Conservation (phyloP, 2,888 invertebrate genomes). For the Marasmarcha lunaedactyla region DNA sequence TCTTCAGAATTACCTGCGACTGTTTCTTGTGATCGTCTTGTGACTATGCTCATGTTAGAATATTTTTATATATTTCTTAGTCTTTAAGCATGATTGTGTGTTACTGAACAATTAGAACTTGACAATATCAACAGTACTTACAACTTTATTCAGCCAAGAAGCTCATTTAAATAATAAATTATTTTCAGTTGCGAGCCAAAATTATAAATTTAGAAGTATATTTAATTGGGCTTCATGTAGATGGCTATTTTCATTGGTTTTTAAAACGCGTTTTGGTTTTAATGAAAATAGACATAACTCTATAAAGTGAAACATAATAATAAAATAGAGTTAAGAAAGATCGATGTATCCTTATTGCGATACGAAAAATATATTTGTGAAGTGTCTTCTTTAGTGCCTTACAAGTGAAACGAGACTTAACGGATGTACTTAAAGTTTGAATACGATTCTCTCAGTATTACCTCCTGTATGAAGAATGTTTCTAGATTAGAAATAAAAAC, state of each 20-base stretch:
- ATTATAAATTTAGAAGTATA: too few relatives aligned
- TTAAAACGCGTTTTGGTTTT: too few relatives aligned
- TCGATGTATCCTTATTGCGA: constrained; percentile 46
- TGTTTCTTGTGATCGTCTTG: not conserved
- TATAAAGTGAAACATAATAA: constrained; percentile 46
- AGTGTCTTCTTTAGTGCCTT: constrained; percentile 18
- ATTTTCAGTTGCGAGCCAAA: too few relatives aligned
- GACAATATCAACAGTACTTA: constrained; percentile 15
- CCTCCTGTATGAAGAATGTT: too few relatives aligned
- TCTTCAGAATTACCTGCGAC: not conserved
- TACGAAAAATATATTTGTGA: constrained; percentile 23
- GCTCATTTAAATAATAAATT: too few relatives aligned
- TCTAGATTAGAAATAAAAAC: too few relatives aligned
- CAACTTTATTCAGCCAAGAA: constrained; percentile 4
- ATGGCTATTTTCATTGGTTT: too few relatives aligned
- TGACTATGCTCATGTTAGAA: not conserved
- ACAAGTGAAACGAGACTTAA: not conserved
- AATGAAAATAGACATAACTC: constrained; percentile 18
- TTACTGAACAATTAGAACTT: constrained; percentile 37
- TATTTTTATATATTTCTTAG: constrained; percentile 29
- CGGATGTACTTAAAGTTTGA: constrained; percentile 2
- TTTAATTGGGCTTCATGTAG: too few relatives aligned
- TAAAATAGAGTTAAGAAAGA: constrained; percentile 47
- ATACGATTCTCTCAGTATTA: not conserved
- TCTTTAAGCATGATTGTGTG: constrained; percentile 56